These are phyloP conservation scores for Eupsittula cactorum DNA, from an alignment of 2,113 vertebrate species.

Conservation along the genomic window DNA sequence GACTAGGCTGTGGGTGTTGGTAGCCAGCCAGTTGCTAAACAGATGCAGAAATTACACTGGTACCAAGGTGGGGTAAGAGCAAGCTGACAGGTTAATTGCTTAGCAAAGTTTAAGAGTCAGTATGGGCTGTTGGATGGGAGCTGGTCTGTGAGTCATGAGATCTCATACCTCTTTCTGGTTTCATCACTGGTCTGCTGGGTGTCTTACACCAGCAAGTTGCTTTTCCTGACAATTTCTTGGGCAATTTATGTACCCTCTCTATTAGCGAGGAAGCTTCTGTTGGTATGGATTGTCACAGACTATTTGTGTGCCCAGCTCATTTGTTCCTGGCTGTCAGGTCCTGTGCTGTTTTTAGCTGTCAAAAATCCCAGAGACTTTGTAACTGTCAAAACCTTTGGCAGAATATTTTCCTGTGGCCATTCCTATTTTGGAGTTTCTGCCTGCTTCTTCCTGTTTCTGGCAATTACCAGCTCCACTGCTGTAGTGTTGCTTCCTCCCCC, in stretches of 20 bases:
- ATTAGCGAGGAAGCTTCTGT: background rate
- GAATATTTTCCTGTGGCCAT: background rate
- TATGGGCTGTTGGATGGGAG: background rate
- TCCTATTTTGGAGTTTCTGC: background rate
- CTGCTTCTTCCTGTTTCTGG: background rate
- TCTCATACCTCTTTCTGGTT: background rate
- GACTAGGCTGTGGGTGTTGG: background rate
- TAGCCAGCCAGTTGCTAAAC: background rate
- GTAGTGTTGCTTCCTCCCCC: background rate
- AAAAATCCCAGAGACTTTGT: background rate
- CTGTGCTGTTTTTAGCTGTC: background rate
- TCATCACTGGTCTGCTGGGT: background rate
- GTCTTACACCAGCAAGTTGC: background rate
- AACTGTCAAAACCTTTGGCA: background rate
- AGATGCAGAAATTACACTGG: too few relatives aligned
- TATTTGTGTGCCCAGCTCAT: background rate
- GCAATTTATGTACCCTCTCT: background rate
- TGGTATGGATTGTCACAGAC: background rate
- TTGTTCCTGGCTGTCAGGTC: background rate
- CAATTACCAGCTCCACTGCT: background rate
- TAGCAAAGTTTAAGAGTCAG: background rate
- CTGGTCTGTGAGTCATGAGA: background rate
- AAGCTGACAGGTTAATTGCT: background rate
- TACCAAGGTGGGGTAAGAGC: background rate
- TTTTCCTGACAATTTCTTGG: background rate